Percentiles rank a stretch among this genome's conserved stretches.
Conservation (phyloP, 2,113 vertebrate species). For the Coptodon bakossiorum region DNA sequence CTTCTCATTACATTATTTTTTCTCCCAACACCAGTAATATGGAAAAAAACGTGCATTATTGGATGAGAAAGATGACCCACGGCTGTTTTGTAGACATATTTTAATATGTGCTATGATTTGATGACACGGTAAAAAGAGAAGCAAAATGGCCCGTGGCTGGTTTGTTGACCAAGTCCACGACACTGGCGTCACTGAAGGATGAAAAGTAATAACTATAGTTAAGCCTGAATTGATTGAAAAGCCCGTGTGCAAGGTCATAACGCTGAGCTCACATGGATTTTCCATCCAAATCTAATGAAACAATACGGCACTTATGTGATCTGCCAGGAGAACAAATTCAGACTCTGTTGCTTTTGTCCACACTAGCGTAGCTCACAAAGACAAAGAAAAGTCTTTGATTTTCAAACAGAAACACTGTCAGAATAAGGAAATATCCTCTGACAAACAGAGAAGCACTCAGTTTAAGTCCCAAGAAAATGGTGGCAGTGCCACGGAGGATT, state of each 20-base stretch:
- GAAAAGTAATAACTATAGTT: constrained; percentile 12
- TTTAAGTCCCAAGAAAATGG: neutral
- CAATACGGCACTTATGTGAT: neutral
- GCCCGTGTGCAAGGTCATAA: neutral
- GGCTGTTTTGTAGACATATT: neutral
- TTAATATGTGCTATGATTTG: neutral
- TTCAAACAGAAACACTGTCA: neutral
- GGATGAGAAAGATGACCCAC: neutral
- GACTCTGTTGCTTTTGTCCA: neutral
- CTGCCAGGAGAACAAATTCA: constrained; percentile 1
- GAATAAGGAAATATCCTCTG: neutral
- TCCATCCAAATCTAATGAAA: constrained; percentile 2
- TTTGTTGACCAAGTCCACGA: neutral
- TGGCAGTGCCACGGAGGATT: neutral
- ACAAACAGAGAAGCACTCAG: neutral
- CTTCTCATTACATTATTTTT: neutral
- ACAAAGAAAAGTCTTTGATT: neutral
- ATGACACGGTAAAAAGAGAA: neutral
- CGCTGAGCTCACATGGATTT: constrained; percentile 3
- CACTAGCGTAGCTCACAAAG: neutral
- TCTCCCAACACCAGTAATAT: neutral
- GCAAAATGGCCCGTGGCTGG: neutral
- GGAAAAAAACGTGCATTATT: neutral
- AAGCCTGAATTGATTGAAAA: constrained; percentile 6
- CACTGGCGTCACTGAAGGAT: neutral